A percentile compares a stretch with the other conserved stretches of the same genome.
These are phyloP conservation scores for Hyaena hyaena DNA, from an alignment of 2,113 vertebrate species.

Conservation along the genomic window DNA sequence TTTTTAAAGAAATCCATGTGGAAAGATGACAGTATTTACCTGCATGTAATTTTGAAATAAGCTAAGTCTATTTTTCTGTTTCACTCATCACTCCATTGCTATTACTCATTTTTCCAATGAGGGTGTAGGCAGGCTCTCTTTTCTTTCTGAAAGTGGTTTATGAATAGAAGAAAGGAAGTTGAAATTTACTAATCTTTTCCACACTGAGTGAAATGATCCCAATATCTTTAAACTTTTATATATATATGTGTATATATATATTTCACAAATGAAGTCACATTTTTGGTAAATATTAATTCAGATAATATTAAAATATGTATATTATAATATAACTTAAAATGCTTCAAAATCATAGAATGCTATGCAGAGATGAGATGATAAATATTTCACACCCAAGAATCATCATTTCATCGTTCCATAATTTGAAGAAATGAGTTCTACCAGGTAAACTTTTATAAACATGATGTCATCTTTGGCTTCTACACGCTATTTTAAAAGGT, in stretches of 20 bases:
- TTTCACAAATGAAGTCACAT: not conserved
- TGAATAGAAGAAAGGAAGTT: not conserved
- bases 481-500: conserved; percentile 4
- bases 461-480: not conserved
- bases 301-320: not conserved
- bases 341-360: conserved; percentile 10
- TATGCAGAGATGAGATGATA: not conserved
- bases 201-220: not conserved
- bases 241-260: not conserved
- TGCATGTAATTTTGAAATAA: not conserved
- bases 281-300: conserved; percentile 36
- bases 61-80: not conserved
- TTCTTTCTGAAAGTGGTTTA: conserved; percentile 15
- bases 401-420: not conserved
- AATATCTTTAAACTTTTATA: not conserved
- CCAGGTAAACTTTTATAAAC: not conserved
- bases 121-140: not conserved
- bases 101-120: not conserved
- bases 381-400: not conserved
- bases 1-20: not conserved
- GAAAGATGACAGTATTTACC: not conserved
- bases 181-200: not conserved
- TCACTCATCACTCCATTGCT: not conserved
- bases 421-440: not conserved
- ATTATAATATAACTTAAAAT: not conserved